Conservation (phyloP, 2,113 vertebrate species). For the Coreoperca whiteheadi region DNA sequence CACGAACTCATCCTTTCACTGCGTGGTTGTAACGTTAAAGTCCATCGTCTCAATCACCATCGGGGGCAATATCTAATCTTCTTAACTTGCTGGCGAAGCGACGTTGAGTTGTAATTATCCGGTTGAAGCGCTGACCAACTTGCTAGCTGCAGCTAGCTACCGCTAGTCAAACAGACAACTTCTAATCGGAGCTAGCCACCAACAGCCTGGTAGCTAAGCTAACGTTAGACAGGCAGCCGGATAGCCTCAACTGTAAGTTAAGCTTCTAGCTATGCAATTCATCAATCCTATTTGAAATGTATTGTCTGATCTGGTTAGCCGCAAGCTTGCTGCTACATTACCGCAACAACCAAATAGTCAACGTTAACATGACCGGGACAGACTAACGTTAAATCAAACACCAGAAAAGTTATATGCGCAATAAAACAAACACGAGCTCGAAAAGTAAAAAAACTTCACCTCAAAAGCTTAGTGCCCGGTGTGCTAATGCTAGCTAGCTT, state of each 20-base stretch:
- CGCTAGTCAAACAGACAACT: slow-evolving; percentile 72
- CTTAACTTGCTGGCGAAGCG: slow-evolving; percentile 53
- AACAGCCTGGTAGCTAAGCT: slow-evolving; percentile 77
- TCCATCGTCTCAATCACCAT: slow-evolving; percentile 96
- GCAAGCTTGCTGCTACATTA: slow-evolving; percentile 61
- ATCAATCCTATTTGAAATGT: slow-evolving; percentile 76
- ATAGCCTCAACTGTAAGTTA: slow-evolving; percentile 71
- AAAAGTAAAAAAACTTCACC: slow-evolving; percentile 71
- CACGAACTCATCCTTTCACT: slow-evolving; percentile 99
- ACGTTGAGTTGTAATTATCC: slow-evolving; percentile 67
- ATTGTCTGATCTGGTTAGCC: slow-evolving; percentile 76
- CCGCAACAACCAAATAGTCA: slow-evolving; percentile 40
- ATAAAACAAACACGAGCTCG: slow-evolving; percentile 47
- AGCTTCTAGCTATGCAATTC: slow-evolving; percentile 69
- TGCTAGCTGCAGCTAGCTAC: slow-evolving; percentile 67
- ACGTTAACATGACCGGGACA: slow-evolving; percentile 39
- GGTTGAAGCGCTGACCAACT: slow-evolving; percentile 67
- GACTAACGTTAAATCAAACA: slow-evolving; percentile 32
- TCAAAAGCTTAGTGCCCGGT: slow-evolving; percentile 62
- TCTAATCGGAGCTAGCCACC: slow-evolving; percentile 74
- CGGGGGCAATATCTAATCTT: slow-evolving; percentile 63
- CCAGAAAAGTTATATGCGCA: slow-evolving; percentile 52
- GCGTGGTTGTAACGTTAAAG: slow-evolving; percentile 89
- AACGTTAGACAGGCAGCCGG: slow-evolving; percentile 64
- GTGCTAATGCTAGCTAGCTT: slow-evolving; percentile 80